Base-by-base conservation (phyloP, 2,113 vertebrate species). In the Stigmatopora argus region DNA sequence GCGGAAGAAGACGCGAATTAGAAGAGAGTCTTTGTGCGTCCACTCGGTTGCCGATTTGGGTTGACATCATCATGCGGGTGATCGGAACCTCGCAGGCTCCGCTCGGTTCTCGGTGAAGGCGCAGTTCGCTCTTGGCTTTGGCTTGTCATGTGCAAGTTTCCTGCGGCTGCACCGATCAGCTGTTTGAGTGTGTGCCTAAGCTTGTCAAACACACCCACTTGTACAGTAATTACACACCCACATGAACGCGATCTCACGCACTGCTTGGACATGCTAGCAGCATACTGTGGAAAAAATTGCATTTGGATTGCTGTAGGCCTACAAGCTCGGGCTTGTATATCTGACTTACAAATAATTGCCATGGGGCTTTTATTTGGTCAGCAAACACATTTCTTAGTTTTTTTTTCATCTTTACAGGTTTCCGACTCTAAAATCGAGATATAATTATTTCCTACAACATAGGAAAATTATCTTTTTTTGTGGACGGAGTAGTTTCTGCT, bases 181-280 rank as follows among this genome's bases (percentile, higher is more conserved):
- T 78, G 63, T 67, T 55, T 69, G 21, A 10, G 49, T 67, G 67
- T 67, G 70, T 66, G 76, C 49, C 53, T 58, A 58, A 60, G 69
- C 49, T 65, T 79, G 69, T 68, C 67, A 63, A 56, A 77, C 81
- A 84, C 85, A 74, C 81, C 81, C 81, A 79, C 71, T 55, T 15
- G 61, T 41, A 41, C 38, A 41, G 38, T 67, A 69, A 66, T 79
- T 73, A 79, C 62, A 71, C 51, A 66, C 66, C 47, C 62, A 52
- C n/a, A 49, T 34, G 51, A 44, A 64, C 53, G 64, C 67, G 14
- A 6, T 13, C 63, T 38, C 51, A 23, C 62, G 48, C 67, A 44
- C 73, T 1, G 31, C 34, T 65, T 7, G 46, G 23, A 48, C 45
- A 31, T 34, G 44, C 10, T 4, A 18, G 13, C 47, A 15, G 19